Base-by-base conservation (phyloP, 2,113 vertebrate species). In the Poicephalus meyeri region DNA sequence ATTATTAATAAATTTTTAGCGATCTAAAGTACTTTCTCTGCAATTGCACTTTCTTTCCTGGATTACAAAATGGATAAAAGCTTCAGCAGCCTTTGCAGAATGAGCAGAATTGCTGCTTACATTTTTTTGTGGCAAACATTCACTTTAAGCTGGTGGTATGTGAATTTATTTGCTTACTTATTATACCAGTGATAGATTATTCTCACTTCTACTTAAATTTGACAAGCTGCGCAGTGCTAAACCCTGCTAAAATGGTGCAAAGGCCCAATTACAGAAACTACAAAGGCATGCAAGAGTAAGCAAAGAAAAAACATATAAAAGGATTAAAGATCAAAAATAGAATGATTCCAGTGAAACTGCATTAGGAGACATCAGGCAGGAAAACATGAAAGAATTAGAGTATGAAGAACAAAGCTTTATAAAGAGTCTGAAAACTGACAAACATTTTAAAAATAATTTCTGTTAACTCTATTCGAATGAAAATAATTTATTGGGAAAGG, bases 291-390 rank as follows among this genome's bases (percentile, higher is more conserved):
- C 85, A 93, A 97, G 96, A 96, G 96, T 97, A 97, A 97, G 97
- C 97, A 97, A 96, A 96, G 96, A 95, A 95, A 97, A 97, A 97
- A 96, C 95, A 94, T 96, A 97, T 96, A 97, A 97, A 98, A 96
- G 97, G 97, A 98, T 98, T 98, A 98, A 97, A 98, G 98, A 98
- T 98, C 96, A 98, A 97, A 98, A 98, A 96, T 97, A 90, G 91
- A 94, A 93, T 50, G 86, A 96, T 97, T 98, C 93, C 80, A 97
- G 93, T 88, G 96, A 96, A 98, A 95, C 93, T 96, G 90, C 81
- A 90, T 97, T 95, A 97, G 95, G 93, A 94, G 80, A 94, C 91
- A 97, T 95, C 91, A 97, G 97, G 96, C 91, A 95, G 91, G 84
- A 96, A 96, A 79, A 96, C 94, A 94, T 93, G 96, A 97, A 97